Base-by-base conservation (phyloP, 2,113 vertebrate genomes). In the Halichoeres trimaculatus region DNA sequence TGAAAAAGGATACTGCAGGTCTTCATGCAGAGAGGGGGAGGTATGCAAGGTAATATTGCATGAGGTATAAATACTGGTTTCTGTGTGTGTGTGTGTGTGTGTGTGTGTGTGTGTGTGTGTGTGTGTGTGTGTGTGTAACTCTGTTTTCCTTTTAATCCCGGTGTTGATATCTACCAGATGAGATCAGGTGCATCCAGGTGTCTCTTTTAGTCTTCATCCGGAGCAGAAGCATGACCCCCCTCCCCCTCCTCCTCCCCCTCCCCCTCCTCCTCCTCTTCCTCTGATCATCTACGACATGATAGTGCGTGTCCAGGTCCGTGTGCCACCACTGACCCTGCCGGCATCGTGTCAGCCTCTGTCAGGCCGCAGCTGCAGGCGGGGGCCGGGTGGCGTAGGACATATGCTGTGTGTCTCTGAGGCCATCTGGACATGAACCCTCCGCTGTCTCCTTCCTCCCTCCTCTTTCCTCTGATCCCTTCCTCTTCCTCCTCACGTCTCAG, bases 361-460 rank as follows among this genome's bases (percentile, higher is more conserved):
- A 34, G 66, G 52, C 54, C 66, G 71, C 81, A 84, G 68, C 69
- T 79, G 71, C 75, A 56, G 62, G 10, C 26, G 20, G 20, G 45
- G 40, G 62, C 68, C 67, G 36, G 35, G 63, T 78, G 78, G 71
- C 74, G 14, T 67, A 48, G 12, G 67, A 54, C 85, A 84, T 87
- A 81, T 73, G 85, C 67, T 54, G 17, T 43, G 1, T 65, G 67
- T 71, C 78, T 84, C 74, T 56, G 51, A 63, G 48, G 62, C 81
- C 81, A 84, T 84, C 75, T 87, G 85, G 77, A 60, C 67, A 61
- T 62, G 41, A 54, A 45, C 65, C 55, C 50, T 63, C 61, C 48
- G 57, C 24, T 26, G 23, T 64, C 54, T n/a, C n/a, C n/a, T n/a
- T n/a, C n/a, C 16, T 43, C 24, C n/a, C 17, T n/a, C 70, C 59